phyloP scores from a whole-genome alignment of 2,797 vertebrate genomes.

The Lagorchestes hirsutus region DNA sequence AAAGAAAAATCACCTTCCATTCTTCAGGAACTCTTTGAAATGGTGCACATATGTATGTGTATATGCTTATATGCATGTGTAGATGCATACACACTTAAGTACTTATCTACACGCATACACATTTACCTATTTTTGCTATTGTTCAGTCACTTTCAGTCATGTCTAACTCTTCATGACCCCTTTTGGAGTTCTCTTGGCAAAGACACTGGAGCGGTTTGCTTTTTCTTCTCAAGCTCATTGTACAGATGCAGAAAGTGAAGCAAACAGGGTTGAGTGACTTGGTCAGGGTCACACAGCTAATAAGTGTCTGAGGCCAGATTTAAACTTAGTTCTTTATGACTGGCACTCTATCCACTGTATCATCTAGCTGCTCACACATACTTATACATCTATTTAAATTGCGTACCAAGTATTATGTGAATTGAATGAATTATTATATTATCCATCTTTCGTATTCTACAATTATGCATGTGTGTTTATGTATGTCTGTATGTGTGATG shows the following conservation, averaged over 20 bases:
- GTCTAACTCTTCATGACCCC: not conserved
- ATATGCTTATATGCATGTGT: not conserved
- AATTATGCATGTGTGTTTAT: not conserved
- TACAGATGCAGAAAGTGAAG: not conserved
- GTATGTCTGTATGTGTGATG: not conserved
- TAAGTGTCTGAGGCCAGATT: not conserved
- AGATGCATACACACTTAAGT: not conserved
- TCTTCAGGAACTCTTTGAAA: not conserved
- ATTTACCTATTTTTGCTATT: not conserved
- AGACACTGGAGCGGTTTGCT: not conserved
- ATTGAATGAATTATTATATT: not conserved
- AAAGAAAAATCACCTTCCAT: not conserved
- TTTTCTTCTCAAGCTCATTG: not conserved
- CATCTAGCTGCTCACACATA: not conserved
- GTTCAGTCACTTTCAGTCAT: not conserved
- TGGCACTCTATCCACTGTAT: not conserved
- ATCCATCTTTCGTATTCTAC: not conserved
- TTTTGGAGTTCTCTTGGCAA: not conserved
- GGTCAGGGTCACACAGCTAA: not conserved
- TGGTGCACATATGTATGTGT: not conserved
- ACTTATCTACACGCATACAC: not conserved
- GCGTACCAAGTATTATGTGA: not conserved
- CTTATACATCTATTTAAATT: not conserved
- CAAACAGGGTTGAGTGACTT: not conserved
- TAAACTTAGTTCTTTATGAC: not conserved